Conservation (phyloP, 1,140 invertebrate species). For the Zophobas atratus region DNA sequence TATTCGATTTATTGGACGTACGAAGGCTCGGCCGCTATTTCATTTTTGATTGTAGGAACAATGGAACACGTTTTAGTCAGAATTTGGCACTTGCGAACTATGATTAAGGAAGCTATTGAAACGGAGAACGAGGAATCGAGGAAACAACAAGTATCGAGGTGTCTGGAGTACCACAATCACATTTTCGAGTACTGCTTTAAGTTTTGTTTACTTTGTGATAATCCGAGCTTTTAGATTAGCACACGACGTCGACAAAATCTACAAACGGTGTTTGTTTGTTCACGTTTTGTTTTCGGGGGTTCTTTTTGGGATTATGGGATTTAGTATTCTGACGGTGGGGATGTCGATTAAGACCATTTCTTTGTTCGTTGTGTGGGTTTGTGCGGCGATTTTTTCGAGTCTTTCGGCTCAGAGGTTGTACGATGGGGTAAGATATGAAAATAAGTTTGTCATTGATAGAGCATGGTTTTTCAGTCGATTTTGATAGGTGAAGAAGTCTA, state of each 20-base stretch:
- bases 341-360: slow-evolving; percentile 12
- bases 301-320: slow-evolving; percentile 25
- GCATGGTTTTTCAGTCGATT: slow-evolving; percentile 20
- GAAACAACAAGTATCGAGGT: not conserved
- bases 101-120: slow-evolving; percentile 12
- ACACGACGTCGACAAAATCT: slow-evolving; percentile 1
- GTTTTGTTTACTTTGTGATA: not conserved
- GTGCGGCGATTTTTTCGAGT: slow-evolving; percentile 16
- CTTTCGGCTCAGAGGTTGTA: slow-evolving; percentile 11
- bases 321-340: slow-evolving; percentile 21
- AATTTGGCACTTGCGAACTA: slow-evolving; percentile 22
- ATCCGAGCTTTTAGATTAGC: not conserved
- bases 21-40: slow-evolving; percentile 11
- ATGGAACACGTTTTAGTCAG: slow-evolving; percentile 23
- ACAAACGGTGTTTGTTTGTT: not conserved
- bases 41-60: not conserved
- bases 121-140: not conserved
- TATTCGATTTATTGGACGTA: slow-evolving; percentile 24
- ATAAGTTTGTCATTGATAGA: not conserved
- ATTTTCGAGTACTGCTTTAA: slow-evolving; percentile 2
- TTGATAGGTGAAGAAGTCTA: slow-evolving; percentile 22
- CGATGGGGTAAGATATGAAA: slow-evolving; percentile 5
- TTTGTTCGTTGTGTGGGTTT: slow-evolving; percentile 32
- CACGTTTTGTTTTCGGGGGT: slow-evolving; percentile 14
- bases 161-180: slow-evolving; percentile 11